Percentiles rank a stretch among this genome's conserved stretches.
These are phyloP conservation scores for Chironomus tentans DNA, from an alignment of 2,888 invertebrate species.

Conservation along the genomic window DNA sequence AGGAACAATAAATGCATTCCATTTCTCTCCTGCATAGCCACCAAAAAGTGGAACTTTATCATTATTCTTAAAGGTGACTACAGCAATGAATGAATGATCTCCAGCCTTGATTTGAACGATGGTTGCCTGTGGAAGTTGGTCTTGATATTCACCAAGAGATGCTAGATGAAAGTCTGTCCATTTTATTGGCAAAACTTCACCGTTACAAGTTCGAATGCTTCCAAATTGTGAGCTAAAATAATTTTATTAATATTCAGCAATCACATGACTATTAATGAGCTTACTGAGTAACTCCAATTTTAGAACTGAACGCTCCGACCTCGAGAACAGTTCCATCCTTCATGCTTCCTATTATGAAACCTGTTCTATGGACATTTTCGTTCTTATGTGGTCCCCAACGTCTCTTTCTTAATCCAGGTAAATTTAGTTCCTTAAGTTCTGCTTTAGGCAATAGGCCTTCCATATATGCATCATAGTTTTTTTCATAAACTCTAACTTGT, in stretches of 20 bases:
- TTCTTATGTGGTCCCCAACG: slow-evolving; percentile 38
- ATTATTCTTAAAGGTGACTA: slow-evolving; percentile 30
- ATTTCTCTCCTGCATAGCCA: slow-evolving; percentile 35
- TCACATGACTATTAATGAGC: slow-evolving; percentile 32
- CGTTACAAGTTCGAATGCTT: slow-evolving; percentile 44
- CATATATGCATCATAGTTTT: background rate
- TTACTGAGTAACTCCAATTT: slow-evolving; percentile 50
- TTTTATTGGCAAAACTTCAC: slow-evolving; percentile 40
- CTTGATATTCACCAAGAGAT: slow-evolving; percentile 42
- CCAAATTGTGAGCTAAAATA: slow-evolving; percentile 48
- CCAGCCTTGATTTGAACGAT: slow-evolving; percentile 39
- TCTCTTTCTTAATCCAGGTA: slow-evolving; percentile 46
- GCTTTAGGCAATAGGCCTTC: slow-evolving; percentile 5
- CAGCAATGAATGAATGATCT: slow-evolving; percentile 31
- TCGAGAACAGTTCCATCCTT: slow-evolving; percentile 50
- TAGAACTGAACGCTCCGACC: slow-evolving; percentile 46
- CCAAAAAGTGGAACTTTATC: slow-evolving; percentile 31
- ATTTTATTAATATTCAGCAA: slow-evolving; percentile 21
- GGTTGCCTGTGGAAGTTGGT: slow-evolving; percentile 43
- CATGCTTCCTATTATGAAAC: slow-evolving; percentile 41
- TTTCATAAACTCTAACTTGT: slow-evolving; percentile 36
- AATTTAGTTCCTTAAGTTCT: slow-evolving; percentile 35
- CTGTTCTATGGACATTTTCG: slow-evolving; percentile 35
- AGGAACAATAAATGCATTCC: slow-evolving; percentile 32
- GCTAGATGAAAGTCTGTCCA: slow-evolving; percentile 45